These are phyloP conservation scores for Drosophila triauraria DNA, from an alignment of 1,140 invertebrate species.

Conservation along the genomic window DNA sequence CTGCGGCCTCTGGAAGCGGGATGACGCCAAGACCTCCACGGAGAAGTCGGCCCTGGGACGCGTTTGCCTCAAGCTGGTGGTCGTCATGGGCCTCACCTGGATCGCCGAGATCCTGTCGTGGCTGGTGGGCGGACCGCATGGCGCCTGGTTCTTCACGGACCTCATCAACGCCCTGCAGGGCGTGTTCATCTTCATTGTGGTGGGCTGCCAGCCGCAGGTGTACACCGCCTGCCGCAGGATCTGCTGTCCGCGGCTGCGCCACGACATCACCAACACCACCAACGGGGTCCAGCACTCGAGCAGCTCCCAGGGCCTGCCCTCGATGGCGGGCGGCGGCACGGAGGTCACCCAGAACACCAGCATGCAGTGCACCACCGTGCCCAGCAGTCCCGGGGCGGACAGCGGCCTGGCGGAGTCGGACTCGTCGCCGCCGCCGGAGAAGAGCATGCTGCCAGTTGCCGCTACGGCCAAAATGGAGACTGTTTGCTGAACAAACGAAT, in stretches of 20 bases:
- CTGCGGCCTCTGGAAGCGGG: slow-evolving; percentile 94
- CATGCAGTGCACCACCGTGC: slow-evolving; percentile 86
- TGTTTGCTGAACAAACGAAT: slow-evolving; percentile 20
- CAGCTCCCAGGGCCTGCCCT: slow-evolving; percentile 91
- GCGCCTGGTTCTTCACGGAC: slow-evolving; percentile 92
- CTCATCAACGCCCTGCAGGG: slow-evolving; percentile 94
- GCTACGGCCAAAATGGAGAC: slow-evolving; percentile 32
- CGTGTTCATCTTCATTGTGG: slow-evolving; percentile 95
- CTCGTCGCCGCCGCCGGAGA: background rate
- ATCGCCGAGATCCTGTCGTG: slow-evolving; percentile 92
- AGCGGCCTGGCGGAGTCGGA: slow-evolving; percentile 24
- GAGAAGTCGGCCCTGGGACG: slow-evolving; percentile 91
- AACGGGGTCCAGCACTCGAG: slow-evolving; percentile 87
- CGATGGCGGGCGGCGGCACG: slow-evolving; percentile 88
- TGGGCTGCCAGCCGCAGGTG: slow-evolving; percentile 94
- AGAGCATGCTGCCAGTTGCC: background rate
- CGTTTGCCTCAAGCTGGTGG: slow-evolving; percentile 93
- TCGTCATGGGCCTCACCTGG: slow-evolving; percentile 95
- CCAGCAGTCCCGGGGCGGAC: slow-evolving; percentile 30
- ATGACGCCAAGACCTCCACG: slow-evolving; percentile 94
- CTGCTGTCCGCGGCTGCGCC: slow-evolving; percentile 87
- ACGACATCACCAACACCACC: slow-evolving; percentile 87
- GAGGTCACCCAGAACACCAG: slow-evolving; percentile 89
- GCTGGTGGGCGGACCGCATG: slow-evolving; percentile 90
- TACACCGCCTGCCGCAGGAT: slow-evolving; percentile 89